Evolutionary conservation across 2,113 vertebrate genomes (phyloP).

Genomic region (Notiomystis cincta): DNA sequence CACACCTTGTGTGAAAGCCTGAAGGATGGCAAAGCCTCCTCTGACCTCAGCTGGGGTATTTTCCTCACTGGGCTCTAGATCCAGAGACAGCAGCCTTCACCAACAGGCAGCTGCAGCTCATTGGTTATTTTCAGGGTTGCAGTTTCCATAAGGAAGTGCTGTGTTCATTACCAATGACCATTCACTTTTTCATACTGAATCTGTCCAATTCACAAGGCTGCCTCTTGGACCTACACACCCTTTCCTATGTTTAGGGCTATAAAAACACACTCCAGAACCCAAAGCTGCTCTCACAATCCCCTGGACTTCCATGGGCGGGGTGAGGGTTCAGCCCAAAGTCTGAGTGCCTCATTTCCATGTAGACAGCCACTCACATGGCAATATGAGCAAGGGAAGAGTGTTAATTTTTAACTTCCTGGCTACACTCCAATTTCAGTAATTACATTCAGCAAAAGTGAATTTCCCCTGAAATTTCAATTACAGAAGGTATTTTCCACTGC

Average conservation of each 20-base stretch:
- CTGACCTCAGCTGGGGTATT: background rate
- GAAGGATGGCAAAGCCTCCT: background rate
- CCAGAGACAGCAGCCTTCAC: background rate
- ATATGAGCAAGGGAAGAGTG: background rate
- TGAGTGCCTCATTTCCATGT: background rate
- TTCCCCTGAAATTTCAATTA: slow-evolving; percentile 61
- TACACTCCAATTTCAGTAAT: slow-evolving; percentile 44
- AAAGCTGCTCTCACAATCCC: background rate
- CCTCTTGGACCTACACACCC: background rate
- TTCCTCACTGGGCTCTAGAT: background rate
- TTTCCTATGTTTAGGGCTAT: background rate
- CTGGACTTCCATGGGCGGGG: background rate
- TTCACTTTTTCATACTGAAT: background rate
- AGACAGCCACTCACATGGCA: background rate
- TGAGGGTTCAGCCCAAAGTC: background rate
- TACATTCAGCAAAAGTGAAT: slow-evolving; percentile 42
- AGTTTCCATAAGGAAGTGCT: background rate
- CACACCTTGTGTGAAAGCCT: fast-evolving
- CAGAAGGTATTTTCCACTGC: slow-evolving; percentile 58
- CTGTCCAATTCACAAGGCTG: background rate
- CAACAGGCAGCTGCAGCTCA: background rate
- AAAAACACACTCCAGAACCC: background rate
- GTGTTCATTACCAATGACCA: background rate
- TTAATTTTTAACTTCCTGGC: slow-evolving; percentile 40
- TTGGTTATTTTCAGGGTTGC: background rate